Conservation (phyloP, 2,113 vertebrate species). For the Megaceryle maxima region DNA sequence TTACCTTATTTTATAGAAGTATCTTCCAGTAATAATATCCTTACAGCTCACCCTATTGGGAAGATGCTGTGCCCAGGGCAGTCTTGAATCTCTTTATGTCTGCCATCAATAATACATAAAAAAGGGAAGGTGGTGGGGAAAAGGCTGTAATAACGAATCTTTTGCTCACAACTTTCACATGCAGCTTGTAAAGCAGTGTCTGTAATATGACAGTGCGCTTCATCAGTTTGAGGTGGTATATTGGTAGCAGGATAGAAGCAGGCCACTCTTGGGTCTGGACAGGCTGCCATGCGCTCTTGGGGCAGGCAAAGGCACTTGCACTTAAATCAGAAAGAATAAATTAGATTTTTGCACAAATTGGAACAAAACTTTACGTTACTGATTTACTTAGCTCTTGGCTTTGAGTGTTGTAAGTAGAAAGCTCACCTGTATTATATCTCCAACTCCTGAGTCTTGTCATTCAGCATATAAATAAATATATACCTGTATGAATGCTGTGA, state of each 20-base stretch:
- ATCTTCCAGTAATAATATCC: not conserved
- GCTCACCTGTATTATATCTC: not conserved
- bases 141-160: not conserved
- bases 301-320: rapidly evolving
- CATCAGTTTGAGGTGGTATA: not conserved
- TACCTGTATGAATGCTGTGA: not conserved
- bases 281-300: not conserved
- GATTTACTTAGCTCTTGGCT: not conserved
- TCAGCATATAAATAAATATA: not conserved
- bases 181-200: not conserved
- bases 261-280: not conserved
- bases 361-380: not conserved
- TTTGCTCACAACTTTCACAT: not conserved
- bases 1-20: not conserved
- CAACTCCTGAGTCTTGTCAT: not conserved
- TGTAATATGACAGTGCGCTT: not conserved
- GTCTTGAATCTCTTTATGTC: not conserved
- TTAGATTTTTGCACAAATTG: not conserved
- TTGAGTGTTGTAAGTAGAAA: not conserved
- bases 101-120: not conserved
- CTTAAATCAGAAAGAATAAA: not conserved
- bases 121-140: rapidly evolving
- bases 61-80: not conserved
- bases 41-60: not conserved
- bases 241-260: not conserved